Evolutionary conservation across 1,140 invertebrate species (phyloP).

Genomic region (Bombus haemorrhoidalis): DNA sequence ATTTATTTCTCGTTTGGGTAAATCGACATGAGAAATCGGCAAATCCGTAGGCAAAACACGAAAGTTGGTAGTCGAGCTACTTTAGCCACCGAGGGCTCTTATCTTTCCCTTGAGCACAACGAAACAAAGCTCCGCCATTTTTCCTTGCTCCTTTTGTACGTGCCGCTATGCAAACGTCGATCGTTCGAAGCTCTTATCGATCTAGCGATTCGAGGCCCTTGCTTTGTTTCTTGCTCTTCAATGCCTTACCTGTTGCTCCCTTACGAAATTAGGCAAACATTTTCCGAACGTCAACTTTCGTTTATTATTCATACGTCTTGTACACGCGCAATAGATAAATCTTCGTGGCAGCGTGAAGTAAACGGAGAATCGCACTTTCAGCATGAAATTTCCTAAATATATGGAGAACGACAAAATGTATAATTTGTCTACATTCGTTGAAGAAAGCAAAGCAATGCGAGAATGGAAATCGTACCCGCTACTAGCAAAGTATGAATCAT

Average conservation of each 20-base stretch:
- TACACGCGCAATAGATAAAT: not conserved
- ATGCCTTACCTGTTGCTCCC: conserved; percentile 26
- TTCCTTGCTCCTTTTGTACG: conserved; percentile 21
- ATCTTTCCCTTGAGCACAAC: conserved; percentile 12
- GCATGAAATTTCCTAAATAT: not conserved
- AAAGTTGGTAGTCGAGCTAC: conserved; percentile 4
- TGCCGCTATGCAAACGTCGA: conserved; percentile 29
- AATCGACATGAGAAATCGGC: not conserved
- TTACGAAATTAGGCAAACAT: conserved; percentile 8
- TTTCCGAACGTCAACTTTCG: too few relatives aligned
- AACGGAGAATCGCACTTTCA: not conserved
- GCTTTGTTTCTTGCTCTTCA: conserved; percentile 14
- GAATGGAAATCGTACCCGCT: not conserved
- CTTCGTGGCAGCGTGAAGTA: not conserved
- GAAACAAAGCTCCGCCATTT: conserved; percentile 29
- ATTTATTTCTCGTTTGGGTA: not conserved
- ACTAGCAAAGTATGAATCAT: not conserved
- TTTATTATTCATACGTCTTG: not conserved
- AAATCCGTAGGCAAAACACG: not conserved
- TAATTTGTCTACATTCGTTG: not conserved
- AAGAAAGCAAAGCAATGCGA: not conserved
- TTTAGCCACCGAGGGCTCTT: conserved; percentile 27
- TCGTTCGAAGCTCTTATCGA: conserved; percentile 28
- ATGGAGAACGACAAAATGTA: not conserved
- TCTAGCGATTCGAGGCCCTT: not conserved